phyloP scores from a whole-genome alignment of 2,113 vertebrate species.

The Sinocyclocheilus rhinocerous region DNA sequence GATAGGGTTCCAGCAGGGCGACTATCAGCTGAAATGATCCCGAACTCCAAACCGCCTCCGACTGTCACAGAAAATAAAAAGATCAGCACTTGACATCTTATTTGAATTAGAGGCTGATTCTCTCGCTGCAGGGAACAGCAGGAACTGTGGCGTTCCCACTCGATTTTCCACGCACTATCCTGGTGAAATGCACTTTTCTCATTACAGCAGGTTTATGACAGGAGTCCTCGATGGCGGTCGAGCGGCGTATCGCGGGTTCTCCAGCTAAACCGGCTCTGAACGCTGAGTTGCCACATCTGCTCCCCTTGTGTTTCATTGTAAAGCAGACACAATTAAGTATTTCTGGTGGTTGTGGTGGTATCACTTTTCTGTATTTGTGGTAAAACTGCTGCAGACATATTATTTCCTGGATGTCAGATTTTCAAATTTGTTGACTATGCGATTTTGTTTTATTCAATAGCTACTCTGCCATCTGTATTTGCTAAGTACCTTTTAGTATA shows the following conservation, averaged over 20 bases:
- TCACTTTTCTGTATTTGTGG: too few species aligned
- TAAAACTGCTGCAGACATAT: too few species aligned
- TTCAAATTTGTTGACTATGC: too few species aligned
- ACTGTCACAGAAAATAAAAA: slow-evolving; percentile 57
- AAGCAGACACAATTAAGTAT: too few species aligned
- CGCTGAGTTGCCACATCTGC: slow-evolving; percentile 73
- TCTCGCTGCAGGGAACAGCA: slow-evolving; percentile 40
- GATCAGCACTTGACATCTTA: slow-evolving; percentile 38
- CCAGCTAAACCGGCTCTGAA: slow-evolving; percentile 64
- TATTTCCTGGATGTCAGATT: too few species aligned
- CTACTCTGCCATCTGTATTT: too few species aligned
- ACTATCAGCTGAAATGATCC: slow-evolving; percentile 66
- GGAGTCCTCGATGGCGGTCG: background rate
- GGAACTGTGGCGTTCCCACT: slow-evolving; percentile 20
- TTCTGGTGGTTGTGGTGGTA: too few species aligned
- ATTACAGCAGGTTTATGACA: slow-evolving; percentile 65
- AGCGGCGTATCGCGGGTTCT: background rate
- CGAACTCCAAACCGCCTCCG: slow-evolving; percentile 55
- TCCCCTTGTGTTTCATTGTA: background rate
- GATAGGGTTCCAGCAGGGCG: slow-evolving; percentile 25
- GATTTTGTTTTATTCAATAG: too few species aligned
- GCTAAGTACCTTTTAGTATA: too few species aligned
- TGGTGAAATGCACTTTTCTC: slow-evolving; percentile 66
- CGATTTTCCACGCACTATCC: background rate
- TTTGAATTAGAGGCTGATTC: slow-evolving; percentile 29